These are phyloP conservation scores for Eclectus roratus DNA, from an alignment of 2,113 vertebrate species.

Conservation along the genomic window DNA sequence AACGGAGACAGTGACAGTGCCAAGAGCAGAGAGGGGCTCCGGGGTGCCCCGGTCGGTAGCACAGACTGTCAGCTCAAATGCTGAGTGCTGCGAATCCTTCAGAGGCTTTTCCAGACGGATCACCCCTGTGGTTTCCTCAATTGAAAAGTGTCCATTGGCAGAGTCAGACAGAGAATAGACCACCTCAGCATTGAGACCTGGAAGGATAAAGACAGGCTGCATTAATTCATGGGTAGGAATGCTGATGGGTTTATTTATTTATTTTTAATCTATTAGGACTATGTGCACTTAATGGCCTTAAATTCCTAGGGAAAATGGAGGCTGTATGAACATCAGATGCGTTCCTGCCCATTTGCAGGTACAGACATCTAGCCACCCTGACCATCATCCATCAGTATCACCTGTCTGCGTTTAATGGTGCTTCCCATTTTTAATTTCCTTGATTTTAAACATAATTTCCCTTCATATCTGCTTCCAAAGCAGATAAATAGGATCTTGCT, in stretches of 20 bases:
- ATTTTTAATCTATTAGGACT: background rate
- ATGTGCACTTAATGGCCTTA: background rate
- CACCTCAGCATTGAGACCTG: slow-evolving; percentile 91
- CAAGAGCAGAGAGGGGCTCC: slow-evolving; percentile 78
- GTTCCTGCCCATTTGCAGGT: background rate
- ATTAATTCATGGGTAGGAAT: background rate
- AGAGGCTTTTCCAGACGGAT: slow-evolving; percentile 88
- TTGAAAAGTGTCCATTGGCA: slow-evolving; percentile 86
- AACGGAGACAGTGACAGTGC: slow-evolving; percentile 84
- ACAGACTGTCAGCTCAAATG: slow-evolving; percentile 86
- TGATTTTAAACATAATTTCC: background rate
- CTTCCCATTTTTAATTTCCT: background rate
- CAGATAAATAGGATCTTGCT: background rate
- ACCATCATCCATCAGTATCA: background rate
- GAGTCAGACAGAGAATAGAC: slow-evolving; percentile 85
- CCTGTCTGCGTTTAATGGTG: background rate
- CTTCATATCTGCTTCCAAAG: background rate
- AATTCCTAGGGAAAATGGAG: background rate
- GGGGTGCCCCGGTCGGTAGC: slow-evolving; percentile 88
- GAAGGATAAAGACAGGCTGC: background rate
- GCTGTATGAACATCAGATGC: background rate
- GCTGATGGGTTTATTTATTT: background rate
- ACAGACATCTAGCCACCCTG: background rate
- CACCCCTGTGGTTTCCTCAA: slow-evolving; percentile 90
- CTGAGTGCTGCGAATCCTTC: slow-evolving; percentile 69